Conservation (phyloP, 2,797 vertebrate genomes). For the Diceros bicornis region DNA sequence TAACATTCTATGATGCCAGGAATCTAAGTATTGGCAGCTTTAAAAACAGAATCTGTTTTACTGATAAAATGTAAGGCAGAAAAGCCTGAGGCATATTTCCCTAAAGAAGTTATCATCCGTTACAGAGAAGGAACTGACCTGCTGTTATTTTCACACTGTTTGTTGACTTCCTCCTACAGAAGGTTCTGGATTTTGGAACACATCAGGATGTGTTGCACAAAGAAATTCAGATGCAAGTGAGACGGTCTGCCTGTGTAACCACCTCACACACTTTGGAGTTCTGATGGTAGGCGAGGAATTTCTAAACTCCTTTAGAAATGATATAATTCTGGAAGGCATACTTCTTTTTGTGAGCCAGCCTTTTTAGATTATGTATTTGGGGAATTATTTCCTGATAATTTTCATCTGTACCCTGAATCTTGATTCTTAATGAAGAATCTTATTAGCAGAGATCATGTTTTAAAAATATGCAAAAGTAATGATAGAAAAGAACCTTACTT, state of each 20-base stretch:
- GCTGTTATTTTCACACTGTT: conserved; percentile 9
- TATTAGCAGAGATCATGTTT: not conserved
- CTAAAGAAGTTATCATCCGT: not conserved
- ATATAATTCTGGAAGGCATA: not conserved
- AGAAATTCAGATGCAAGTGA: conserved; percentile 89
- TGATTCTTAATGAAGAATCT: conserved; percentile 33
- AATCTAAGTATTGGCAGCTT: not conserved
- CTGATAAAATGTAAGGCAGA: not conserved
- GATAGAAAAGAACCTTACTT: not conserved
- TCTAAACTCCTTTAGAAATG: not conserved
- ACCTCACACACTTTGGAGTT: conserved; percentile 98
- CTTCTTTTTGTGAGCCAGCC: not conserved
- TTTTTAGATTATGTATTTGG: conserved; percentile 1
- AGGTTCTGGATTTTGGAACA: conserved; percentile 95
- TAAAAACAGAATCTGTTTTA: not conserved
- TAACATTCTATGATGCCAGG: not conserved
- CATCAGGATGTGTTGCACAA: conserved; percentile 90
- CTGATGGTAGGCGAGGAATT: conserved; percentile 93
- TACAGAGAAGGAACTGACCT: not conserved
- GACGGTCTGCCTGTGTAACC: conserved; percentile 95
- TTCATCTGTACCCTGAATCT: not conserved
- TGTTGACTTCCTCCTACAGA: conserved; percentile 88
- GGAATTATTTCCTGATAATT: conserved; percentile 28
- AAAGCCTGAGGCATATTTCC: not conserved
- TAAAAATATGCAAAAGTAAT: not conserved